A percentile compares a stretch with the other conserved stretches of the same genome.
phyloP scores from a whole-genome alignment of 2,888 invertebrate species.

The Trachelus tabidus region DNA sequence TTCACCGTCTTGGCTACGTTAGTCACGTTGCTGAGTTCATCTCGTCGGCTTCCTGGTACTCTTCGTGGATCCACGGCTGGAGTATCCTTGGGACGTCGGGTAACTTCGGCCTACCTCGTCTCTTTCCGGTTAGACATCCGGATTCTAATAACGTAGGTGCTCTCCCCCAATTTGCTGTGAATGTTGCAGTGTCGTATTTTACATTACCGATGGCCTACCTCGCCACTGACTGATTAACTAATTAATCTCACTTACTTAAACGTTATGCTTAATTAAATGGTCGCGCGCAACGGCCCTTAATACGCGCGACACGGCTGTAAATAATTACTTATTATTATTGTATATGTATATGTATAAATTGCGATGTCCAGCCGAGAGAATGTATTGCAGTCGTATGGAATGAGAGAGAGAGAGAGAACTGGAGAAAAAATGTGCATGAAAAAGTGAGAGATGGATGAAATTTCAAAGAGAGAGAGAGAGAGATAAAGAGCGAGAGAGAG shows the following conservation, averaged over 20 bases:
- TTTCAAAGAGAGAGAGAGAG: slow-evolving; percentile 8
- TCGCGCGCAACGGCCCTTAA: slow-evolving; percentile 20
- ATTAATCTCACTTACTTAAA: slow-evolving; percentile 43
- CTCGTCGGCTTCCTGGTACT: neutral
- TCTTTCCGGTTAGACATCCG: neutral
- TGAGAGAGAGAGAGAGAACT: slow-evolving; percentile 6
- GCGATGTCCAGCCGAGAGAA: neutral
- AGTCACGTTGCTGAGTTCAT: neutral
- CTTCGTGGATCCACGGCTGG: neutral
- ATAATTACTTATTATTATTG: slow-evolving; percentile 33
- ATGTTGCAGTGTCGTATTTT: slow-evolving; percentile 28
- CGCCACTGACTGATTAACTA: slow-evolving; percentile 49
- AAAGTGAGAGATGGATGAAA: slow-evolving; percentile 28
- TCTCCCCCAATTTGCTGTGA: slow-evolving; percentile 18
- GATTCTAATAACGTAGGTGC: neutral
- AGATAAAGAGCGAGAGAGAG: too few species aligned
- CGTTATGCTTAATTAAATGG: slow-evolving; percentile 44
- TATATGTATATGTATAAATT: slow-evolving; percentile 37
- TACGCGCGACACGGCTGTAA: slow-evolving; percentile 34
- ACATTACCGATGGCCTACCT: slow-evolving; percentile 55
- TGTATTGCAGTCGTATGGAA: slow-evolving; percentile 30
- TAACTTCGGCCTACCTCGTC: neutral
- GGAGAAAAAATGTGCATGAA: slow-evolving; percentile 13
- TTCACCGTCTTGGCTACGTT: neutral
- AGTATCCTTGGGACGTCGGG: neutral